Conservation (phyloP, 2,888 invertebrate genomes). For the Vanessa cardui region DNA sequence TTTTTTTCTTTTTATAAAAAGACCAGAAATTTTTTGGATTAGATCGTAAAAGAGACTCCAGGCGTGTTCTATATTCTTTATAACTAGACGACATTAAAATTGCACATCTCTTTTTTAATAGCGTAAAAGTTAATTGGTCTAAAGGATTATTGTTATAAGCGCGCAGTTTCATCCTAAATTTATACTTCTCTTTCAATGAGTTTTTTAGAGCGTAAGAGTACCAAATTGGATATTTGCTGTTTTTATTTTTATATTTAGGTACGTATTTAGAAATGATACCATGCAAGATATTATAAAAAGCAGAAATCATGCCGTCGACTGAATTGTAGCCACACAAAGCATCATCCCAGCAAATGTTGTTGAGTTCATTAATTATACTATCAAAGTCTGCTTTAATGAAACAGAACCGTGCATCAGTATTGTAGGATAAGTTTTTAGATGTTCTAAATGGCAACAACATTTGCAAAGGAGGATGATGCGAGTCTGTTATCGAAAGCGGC, state of each 20-base stretch:
- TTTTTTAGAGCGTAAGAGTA: slow-evolving; percentile 11
- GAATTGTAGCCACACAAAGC: neutral
- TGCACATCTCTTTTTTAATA: slow-evolving; percentile 10
- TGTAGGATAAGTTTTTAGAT: slow-evolving; percentile 10
- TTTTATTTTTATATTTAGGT: slow-evolving; percentile 13
- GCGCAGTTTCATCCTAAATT: slow-evolving; percentile 17
- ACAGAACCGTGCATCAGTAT: slow-evolving; percentile 16
- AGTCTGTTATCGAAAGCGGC: slow-evolving; percentile 23
- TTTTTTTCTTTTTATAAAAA: neutral
- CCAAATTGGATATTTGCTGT: slow-evolving; percentile 18
- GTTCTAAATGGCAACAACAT: slow-evolving; percentile 3
- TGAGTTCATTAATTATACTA: slow-evolving; percentile 21
- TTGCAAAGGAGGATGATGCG: slow-evolving; percentile 20
- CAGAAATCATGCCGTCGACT: slow-evolving; percentile 21
- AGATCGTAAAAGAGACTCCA: neutral
- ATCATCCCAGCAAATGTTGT: slow-evolving; percentile 18
- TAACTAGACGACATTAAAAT: slow-evolving; percentile 10
- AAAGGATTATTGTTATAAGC: slow-evolving; percentile 17
- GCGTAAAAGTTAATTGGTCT: slow-evolving; percentile 3
- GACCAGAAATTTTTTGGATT: slow-evolving; percentile 4
- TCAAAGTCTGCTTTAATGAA: slow-evolving; percentile 26
- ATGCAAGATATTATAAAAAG: slow-evolving; percentile 18
- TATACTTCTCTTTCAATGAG: slow-evolving; percentile 17
- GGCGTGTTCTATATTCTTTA: neutral
- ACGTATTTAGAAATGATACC: slow-evolving; percentile 18